Base-by-base conservation (phyloP, 2,797 vertebrate species). In the Coilia nasus region DNA sequence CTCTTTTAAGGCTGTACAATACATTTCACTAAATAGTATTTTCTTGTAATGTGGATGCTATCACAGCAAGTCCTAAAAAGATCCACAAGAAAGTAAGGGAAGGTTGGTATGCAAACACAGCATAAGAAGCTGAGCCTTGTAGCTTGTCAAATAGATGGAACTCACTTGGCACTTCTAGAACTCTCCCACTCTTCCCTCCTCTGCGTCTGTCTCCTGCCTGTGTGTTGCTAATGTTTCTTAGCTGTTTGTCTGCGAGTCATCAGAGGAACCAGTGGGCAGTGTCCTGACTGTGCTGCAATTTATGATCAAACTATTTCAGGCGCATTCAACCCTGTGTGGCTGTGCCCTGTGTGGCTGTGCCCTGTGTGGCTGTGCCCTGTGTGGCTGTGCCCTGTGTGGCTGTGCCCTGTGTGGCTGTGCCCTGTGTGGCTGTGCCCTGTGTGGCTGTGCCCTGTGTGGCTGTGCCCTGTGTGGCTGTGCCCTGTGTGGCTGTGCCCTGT, bases 301-400 rank as follows among this genome's bases (percentile, higher is more conserved):
- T 78, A 78, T 44, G 71, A 78, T 78, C 71, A 78, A 78, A 78
- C 71, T 21, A 78, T 78, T 78, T 78, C 71, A 71, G 67, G 67
- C 67, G 6, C 15, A 71, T 71, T 71, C n/a, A n/a, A n/a, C n/a
- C n/a, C n/a, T n/a, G n/a, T n/a, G n/a, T n/a, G n/a, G n/a, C n/a
- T n/a, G n/a, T n/a, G n/a, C n/a, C n/a, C 71, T 21, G 35, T 78
- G 21, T 41, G 71, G 35, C 71, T 78, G 31, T 44, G 15, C 14
- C 41, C 71, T 35, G 46, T 10, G 10, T 47, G 67, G 67, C 3
- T 17, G 28, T 3, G 28, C n/a, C n/a, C n/a, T n/a, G n/a, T n/a
- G 19, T 78, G 35, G 44, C 71, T 78, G 71, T 41, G 71, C 31
- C 71, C 31, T 78, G 35, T n/a, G 19, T 78, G 35, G 44, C 71